Evolutionary conservation across 2,888 invertebrate species (phyloP).

Genomic region (Mechanitis mazaeus): DNA sequence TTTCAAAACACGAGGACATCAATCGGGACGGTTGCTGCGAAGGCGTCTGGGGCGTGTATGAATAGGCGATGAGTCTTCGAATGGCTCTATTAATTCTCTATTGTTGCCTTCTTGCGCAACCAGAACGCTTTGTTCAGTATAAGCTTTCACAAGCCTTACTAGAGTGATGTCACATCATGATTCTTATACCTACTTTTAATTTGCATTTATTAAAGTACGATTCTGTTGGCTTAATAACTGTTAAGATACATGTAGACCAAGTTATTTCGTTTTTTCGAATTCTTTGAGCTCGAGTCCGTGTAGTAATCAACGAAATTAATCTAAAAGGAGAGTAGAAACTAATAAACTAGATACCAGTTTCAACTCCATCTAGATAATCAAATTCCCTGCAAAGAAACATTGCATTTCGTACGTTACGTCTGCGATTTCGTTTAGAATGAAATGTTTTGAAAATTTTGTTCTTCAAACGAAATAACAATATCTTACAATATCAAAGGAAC

Average conservation of each 20-base stretch:
- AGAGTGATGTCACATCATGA: slow-evolving; percentile 55
- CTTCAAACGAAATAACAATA: too few species aligned
- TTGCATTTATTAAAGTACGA: slow-evolving; percentile 49
- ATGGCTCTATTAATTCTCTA: slow-evolving; percentile 74
- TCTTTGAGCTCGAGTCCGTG: too few species aligned
- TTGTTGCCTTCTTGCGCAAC: slow-evolving; percentile 73
- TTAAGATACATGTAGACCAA: too few species aligned
- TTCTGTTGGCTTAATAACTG: slow-evolving; percentile 5
- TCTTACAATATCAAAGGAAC: too few species aligned
- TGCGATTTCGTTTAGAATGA: too few species aligned
- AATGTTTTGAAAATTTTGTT: too few species aligned
- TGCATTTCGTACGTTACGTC: too few species aligned
- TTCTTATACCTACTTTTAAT: slow-evolving; percentile 53
- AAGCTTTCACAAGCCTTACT: slow-evolving; percentile 56
- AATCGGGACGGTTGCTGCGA: slow-evolving; percentile 58
- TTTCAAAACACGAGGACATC: slow-evolving; percentile 50
- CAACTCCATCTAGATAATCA: too few species aligned
- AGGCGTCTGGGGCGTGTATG: slow-evolving; percentile 74
- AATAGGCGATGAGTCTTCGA: slow-evolving; percentile 74
- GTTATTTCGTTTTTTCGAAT: too few species aligned
- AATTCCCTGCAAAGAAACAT: too few species aligned
- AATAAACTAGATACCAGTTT: slow-evolving; percentile 41
- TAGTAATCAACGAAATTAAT: too few species aligned
- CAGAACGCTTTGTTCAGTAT: slow-evolving; percentile 67
- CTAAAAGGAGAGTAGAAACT: slow-evolving; percentile 5